phyloP scores from a whole-genome alignment of 2,113 vertebrate genomes.

The Gymnarchus niloticus region DNA sequence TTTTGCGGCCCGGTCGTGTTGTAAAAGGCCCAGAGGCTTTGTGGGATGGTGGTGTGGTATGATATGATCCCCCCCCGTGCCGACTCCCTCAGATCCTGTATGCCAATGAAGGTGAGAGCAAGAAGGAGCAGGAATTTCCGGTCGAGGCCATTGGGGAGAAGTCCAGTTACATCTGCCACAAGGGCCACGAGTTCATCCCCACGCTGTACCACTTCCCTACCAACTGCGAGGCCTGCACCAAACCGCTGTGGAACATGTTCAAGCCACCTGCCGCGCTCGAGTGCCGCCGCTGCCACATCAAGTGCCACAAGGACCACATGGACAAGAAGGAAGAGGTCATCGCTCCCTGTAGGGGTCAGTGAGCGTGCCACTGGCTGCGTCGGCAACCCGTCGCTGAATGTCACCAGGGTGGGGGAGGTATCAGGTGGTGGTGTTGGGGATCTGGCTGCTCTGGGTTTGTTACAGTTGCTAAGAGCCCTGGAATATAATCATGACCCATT shows the following conservation, averaged over 20 bases:
- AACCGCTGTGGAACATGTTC: conserved; percentile 98
- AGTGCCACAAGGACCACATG: conserved; percentile 99
- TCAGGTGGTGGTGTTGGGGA: not conserved
- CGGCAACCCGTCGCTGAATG: not conserved
- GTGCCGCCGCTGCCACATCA: conserved; percentile 97
- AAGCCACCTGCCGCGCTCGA: conserved; percentile 96
- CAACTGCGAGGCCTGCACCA: conserved; percentile 97
- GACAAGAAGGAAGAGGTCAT: conserved; percentile 97
- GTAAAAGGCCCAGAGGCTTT: not conserved
- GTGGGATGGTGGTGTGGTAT: not conserved
- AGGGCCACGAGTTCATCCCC: conserved; percentile 97
- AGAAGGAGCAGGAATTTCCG: conserved; percentile 90
- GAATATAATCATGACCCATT: not conserved
- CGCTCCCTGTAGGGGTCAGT: conserved; percentile 86
- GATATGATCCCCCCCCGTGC: not conserved
- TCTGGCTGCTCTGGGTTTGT: not conserved
- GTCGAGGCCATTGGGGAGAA: conserved; percentile 90
- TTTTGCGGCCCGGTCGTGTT: not conserved
- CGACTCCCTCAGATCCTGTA: conserved; percentile 77
- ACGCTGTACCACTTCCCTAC: conserved; percentile 97
- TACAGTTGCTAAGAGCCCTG: too few species aligned
- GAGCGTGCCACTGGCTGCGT: not conserved
- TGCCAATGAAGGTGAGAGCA: conserved; percentile 97
- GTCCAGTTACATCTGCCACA: conserved; percentile 95
- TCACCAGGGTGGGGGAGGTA: not conserved